Evolutionary conservation across 2,113 vertebrate genomes (phyloP), one percentile per base, ranked within the genome.

Genomic region (Indicator indicator): DNA sequence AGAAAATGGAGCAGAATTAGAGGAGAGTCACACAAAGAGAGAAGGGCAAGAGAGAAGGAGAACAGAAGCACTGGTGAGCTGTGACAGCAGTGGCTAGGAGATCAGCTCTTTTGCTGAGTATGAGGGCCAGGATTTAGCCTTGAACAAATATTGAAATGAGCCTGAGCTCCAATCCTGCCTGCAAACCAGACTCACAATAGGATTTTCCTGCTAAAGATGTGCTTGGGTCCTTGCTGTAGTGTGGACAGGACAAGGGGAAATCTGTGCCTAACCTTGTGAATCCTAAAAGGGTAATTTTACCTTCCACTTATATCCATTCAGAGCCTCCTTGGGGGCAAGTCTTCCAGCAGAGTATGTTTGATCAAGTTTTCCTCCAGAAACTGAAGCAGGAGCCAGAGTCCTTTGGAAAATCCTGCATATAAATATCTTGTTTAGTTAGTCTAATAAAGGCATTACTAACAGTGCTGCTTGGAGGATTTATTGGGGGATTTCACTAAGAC

Each of bases 391-490:
- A 96, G 28, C 55, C 52, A 63, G 86, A 83, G 52, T 81, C 21
- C 74, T 88, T 89, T 76, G 69, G 87, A 95, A 96, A 96, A 48
- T 84, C 54, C 82, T 90, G 62, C 81, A 88, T 94, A 95, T 94
- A 97, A 97, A 97, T 97, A 94, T 96, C 92, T 97, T 96, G 94
- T 98, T 93, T 95, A 86, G 75, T 97, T 97, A 97, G 96, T 96
- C 97, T 97, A 95, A 96, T 96, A 97, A 97, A 95, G 93, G 88
- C 94, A 93, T 96, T 96, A 96, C 94, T 93, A 91, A 90, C 94
- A 97, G 95, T 80, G 96, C 96, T 97, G 95, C 97, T 97, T 96
- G 97, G 94, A 96, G 97, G 97, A 97, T 97, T 98, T 98, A 96
- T 97, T 96, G 97, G 86, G 79, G 95, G 97, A 97, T 98, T 98